Base-by-base conservation (phyloP, 2,113 vertebrate genomes). In the Eptesicus fuscus region DNA sequence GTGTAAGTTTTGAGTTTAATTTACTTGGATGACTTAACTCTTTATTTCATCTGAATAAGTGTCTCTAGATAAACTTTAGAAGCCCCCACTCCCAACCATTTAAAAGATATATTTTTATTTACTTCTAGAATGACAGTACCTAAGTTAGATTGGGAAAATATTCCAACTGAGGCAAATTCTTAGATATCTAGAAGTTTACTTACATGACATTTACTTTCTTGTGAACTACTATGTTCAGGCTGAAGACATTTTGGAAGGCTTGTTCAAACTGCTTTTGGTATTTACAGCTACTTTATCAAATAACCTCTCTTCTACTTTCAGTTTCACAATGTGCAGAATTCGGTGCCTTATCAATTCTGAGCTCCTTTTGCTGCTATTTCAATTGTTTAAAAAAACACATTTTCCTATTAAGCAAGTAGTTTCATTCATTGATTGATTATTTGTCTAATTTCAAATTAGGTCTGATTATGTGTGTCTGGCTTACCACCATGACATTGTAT, bases 381-480 rank as follows among this genome's bases (percentile, higher is more conserved):
- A 51, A 9, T 85, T 76, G 67, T 88, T 93, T 74, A 88, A 12
- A 49, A 51, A 65, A 82, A 56, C 76, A 61, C 18, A 32, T 77
- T 91, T 80, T 37, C 9, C 12, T 79, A 18, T 63, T 63, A 83
- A 32, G 63, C 22, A 79, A 82, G 4, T 82, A 44, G 65, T 84
- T 95, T 95, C 35, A 80, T 25, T 77, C 4, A 40, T 87, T 88
- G 12, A 9, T 90, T 97, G 49, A 61, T 80, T 92, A 92, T 83
- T 93, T 71, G 16, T 25, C 80, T 92, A 12, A 89, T 97, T 96
- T 97, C 78, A 87, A 56, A 25, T 3, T 67, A 90, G 91, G 22
- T 0, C 0, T 74, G 28, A 53, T 78, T 90, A 0, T 11, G 32
- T 67, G 73, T 70, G 79, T 93, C 79, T 94, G 53, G 10, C 87